A percentile compares a stretch with the other conserved stretches of the same genome.
Evolutionary conservation across 2,888 invertebrate genomes (phyloP).

Genomic region (Scaptodrosophila latifasciaeformis): DNA sequence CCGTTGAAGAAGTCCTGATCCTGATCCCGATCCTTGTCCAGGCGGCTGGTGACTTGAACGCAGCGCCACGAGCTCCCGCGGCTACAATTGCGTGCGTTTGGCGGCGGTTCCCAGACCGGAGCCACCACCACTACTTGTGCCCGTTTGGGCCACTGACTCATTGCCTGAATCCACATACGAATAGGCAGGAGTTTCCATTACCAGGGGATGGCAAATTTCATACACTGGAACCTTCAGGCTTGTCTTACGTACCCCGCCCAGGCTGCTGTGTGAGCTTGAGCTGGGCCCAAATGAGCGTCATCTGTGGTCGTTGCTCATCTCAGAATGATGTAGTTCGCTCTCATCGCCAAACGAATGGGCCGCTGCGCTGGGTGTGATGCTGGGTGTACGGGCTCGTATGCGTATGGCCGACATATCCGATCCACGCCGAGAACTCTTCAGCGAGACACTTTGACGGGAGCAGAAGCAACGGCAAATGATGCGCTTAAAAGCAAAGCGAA

Average conservation of each 20-base stretch:
- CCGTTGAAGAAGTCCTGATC: constrained; percentile 20
- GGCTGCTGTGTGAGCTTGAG: constrained; percentile 71
- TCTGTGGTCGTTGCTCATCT: constrained; percentile 76
- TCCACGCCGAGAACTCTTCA: constrained; percentile 76
- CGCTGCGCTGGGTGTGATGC: constrained; percentile 77
- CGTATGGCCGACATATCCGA: constrained; percentile 78
- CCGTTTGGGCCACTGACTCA: constrained; percentile 16
- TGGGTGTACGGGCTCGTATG: constrained; percentile 77
- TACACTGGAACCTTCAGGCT: constrained; percentile 73
- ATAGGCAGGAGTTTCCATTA: constrained; percentile 74
- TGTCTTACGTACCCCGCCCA: constrained; percentile 72
- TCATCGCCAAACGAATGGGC: constrained; percentile 78
- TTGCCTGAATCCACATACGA: constrained; percentile 58
- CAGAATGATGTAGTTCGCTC: constrained; percentile 76
- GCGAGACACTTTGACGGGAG: constrained; percentile 75
- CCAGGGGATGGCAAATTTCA: constrained; percentile 75
- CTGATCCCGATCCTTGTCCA: constrained; percentile 29
- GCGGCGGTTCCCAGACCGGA: constrained; percentile 17
- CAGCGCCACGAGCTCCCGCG: constrained; percentile 48
- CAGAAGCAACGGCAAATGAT: constrained; percentile 92
- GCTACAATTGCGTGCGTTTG: constrained; percentile 67
- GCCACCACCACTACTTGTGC: background rate
- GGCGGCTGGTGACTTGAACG: constrained; percentile 27
- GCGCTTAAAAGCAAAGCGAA: constrained; percentile 94
- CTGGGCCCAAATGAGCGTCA: constrained; percentile 77